Conservation (phyloP, 2,797 vertebrate species). For the Okamejei kenojei region DNA sequence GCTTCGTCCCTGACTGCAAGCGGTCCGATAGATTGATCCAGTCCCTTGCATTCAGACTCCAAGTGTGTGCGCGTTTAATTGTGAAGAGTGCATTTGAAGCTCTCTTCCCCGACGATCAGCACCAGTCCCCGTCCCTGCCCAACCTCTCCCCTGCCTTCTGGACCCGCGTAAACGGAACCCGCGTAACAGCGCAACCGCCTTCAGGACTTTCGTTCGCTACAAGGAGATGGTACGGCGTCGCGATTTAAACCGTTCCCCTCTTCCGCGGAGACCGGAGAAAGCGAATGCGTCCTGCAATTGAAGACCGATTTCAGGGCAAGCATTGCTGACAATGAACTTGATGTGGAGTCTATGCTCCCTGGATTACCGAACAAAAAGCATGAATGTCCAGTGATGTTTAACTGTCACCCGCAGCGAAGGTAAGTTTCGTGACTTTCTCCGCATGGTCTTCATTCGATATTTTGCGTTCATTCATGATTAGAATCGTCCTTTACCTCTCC, state of each 20-base stretch:
- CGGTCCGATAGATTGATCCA: too few relatives aligned
- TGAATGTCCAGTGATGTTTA: too few relatives aligned
- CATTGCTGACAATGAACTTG: background rate
- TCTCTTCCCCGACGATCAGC: background rate
- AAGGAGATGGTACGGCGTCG: background rate
- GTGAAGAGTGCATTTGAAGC: too few relatives aligned
- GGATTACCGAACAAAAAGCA: background rate
- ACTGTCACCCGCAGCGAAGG: background rate
- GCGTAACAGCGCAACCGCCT: background rate
- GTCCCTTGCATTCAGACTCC: background rate
- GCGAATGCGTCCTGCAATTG: background rate
- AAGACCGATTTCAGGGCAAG: background rate
- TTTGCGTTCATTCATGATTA: background rate
- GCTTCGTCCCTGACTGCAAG: background rate
- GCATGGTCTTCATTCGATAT: background rate
- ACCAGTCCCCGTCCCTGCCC: background rate
- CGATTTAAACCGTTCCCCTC: background rate
- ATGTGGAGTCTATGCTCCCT: background rate
- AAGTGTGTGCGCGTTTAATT: background rate
- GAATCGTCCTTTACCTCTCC: too few relatives aligned
- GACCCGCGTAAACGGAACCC: background rate
- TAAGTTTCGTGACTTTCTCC: background rate
- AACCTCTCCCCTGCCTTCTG: background rate
- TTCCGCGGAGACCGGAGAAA: background rate
- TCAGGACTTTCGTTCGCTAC: background rate